A percentile compares a stretch with the other conserved stretches of the same genome.
These are phyloP conservation scores for Drosophila repletoides DNA, from an alignment of 1,140 invertebrate species.

Conservation along the genomic window DNA sequence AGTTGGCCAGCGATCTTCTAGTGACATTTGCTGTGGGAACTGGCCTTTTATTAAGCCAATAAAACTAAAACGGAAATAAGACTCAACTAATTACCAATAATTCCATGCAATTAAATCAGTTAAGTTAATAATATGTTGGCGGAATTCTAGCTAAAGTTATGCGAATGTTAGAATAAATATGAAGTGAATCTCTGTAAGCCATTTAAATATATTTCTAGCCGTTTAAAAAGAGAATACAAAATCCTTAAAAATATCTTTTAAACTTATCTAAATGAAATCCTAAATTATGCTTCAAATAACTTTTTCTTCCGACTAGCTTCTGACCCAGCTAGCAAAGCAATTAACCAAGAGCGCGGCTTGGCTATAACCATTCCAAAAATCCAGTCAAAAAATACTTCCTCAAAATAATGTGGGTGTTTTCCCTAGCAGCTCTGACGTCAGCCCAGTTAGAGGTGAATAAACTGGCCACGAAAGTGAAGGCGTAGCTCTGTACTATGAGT, in stretches of 20 bases:
- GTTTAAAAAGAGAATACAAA: too few relatives aligned
- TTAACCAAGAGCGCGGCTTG: not conserved
- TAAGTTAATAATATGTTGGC: conserved; percentile 4
- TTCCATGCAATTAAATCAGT: conserved; percentile 33
- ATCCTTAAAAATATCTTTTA: too few relatives aligned
- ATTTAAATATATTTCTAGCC: too few relatives aligned
- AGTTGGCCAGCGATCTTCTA: conserved; percentile 22
- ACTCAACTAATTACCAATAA: conserved; percentile 42
- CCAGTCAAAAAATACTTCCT: conserved; percentile 48
- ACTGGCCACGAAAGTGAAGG: conserved; percentile 68
- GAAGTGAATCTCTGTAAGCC: too few relatives aligned
- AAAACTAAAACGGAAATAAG: conserved; percentile 48
- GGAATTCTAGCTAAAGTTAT: not conserved
- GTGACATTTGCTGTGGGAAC: conserved; percentile 22
- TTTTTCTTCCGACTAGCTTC: too few relatives aligned
- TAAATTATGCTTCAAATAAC: too few relatives aligned
- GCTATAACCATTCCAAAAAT: not conserved
- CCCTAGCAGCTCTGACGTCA: conserved; percentile 45
- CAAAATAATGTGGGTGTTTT: conserved; percentile 40
- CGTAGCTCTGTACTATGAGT: conserved; percentile 34
- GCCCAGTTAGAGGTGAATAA: conserved; percentile 63
- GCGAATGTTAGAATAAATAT: not conserved
- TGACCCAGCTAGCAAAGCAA: conserved; percentile 8
- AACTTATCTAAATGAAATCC: too few relatives aligned
- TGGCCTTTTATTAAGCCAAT: conserved; percentile 17